Conservation (phyloP, 2,113 vertebrate genomes). For the Centropus unirufus region DNA sequence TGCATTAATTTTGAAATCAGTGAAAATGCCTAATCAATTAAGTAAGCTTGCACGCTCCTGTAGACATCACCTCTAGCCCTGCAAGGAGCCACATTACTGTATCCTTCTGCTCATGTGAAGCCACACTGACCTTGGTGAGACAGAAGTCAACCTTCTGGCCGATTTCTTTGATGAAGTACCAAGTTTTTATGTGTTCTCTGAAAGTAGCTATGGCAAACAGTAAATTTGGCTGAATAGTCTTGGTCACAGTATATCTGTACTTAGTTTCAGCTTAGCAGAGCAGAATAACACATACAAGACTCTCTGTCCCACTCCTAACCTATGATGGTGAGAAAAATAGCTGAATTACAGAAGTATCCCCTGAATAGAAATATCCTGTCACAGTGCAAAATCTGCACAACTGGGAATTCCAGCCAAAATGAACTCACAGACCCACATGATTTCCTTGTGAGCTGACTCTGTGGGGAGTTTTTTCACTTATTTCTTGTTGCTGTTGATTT, state of each 20-base stretch:
- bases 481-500: neutral
- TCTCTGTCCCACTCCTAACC: conserved; percentile 1
- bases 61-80: neutral
- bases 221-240: conserved; percentile 32
- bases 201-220: conserved; percentile 24
- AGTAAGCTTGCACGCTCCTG: neutral
- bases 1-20: neutral
- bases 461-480: neutral
- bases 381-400: conserved; percentile 4
- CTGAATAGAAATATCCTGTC: conserved; percentile 43
- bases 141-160: neutral
- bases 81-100: fast-evolving
- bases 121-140: neutral
- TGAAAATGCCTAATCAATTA: neutral
- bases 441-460: neutral
- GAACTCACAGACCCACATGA: conserved; percentile 35
- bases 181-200: conserved; percentile 23
- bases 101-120: neutral
- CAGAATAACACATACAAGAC: neutral
- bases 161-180: neutral
- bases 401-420: conserved; percentile 36
- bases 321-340: conserved; percentile 45
- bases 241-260: conserved; percentile 24
- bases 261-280: conserved; percentile 56
- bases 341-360: conserved; percentile 60